Conservation (phyloP, 2,797 vertebrate species). For the Poecile montanus region DNA sequence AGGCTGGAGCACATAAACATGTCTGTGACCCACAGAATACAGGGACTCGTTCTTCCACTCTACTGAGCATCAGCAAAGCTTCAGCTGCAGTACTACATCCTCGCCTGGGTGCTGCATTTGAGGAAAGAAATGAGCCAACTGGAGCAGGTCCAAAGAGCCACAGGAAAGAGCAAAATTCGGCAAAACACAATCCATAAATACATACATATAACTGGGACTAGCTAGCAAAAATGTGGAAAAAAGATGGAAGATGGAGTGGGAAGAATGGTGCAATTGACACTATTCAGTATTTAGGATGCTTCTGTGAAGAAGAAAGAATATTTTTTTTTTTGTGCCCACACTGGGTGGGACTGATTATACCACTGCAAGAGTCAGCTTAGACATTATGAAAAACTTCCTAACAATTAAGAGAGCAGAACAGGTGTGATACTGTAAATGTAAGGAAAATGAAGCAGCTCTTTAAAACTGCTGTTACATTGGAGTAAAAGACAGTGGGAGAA, state of each 20-base stretch:
- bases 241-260: background rate
- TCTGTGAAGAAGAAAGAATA: background rate
- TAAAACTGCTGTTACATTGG: background rate
- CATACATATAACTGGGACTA: background rate
- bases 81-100: background rate
- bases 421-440: background rate
- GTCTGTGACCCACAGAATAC: background rate
- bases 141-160: background rate
- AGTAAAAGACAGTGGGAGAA: background rate
- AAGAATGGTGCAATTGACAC: background rate
- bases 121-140: background rate
- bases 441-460: background rate
- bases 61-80: background rate
- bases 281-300: background rate
- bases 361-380: background rate
- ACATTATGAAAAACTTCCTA: background rate
- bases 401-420: background rate
- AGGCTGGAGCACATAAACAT: background rate
- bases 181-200: background rate
- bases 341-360: background rate
- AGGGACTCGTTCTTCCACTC: background rate
- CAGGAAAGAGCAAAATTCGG: background rate
- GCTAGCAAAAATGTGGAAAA: background rate
- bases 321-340: background rate
- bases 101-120: accelerated